A percentile compares a stretch with the other conserved stretches of the same genome.
These are phyloP conservation scores for Octodon degus DNA, from an alignment of 2,113 vertebrate species.

Conservation along the genomic window DNA sequence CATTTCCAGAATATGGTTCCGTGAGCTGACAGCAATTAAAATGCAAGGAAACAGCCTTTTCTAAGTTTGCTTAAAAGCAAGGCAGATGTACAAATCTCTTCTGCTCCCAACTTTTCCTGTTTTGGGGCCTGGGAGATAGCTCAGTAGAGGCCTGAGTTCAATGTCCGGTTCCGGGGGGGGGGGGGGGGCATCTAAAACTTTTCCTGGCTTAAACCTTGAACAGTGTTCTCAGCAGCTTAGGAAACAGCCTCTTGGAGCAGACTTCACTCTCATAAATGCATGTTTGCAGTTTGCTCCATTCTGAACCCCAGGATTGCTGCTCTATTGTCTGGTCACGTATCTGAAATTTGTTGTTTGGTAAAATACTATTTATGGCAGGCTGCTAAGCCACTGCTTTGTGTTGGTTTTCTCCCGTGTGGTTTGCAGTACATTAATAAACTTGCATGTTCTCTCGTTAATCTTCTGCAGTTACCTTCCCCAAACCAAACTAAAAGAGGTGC, in stretches of 20 bases:
- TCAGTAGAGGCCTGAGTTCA: too few relatives aligned
- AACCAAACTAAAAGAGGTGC: not conserved
- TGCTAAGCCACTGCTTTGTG: not conserved
- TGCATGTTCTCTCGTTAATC: not conserved
- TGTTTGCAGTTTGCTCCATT: not conserved
- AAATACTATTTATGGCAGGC: not conserved
- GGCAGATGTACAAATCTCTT: not conserved
- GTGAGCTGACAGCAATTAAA: not conserved
- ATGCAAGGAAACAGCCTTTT: not conserved
- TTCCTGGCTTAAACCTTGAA: not conserved
- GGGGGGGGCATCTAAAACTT: too few relatives aligned
- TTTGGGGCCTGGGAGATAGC: too few relatives aligned
- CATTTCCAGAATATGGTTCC: not conserved
- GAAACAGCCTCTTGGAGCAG: not conserved
- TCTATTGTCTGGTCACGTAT: not conserved
- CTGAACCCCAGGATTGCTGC: not conserved
- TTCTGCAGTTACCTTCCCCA: not conserved
- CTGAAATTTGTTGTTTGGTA: not conserved
- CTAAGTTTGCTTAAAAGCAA: not conserved
- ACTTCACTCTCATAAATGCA: not conserved
- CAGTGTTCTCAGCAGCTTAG: not conserved
- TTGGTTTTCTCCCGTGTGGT: not conserved
- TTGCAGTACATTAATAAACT: not conserved
- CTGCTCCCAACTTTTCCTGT: not conserved
- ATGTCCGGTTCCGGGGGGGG: too few relatives aligned